Conservation (phyloP, 2,888 invertebrate species). For the Tinea trinotella region DNA sequence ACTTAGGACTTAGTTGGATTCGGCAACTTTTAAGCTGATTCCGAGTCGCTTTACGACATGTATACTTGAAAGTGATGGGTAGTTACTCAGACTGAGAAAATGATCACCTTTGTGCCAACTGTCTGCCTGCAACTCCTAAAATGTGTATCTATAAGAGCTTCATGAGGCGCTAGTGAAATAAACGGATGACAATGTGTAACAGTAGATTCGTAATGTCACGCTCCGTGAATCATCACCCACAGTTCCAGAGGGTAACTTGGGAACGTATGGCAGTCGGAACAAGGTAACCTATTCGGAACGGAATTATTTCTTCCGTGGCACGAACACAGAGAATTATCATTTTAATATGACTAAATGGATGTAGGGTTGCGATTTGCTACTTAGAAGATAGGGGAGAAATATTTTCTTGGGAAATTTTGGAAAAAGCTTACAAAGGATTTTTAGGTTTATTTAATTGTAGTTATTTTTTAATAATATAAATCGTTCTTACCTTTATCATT, state of each 20-base stretch:
- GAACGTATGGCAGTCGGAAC: slow-evolving; percentile 18
- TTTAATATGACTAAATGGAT: slow-evolving; percentile 11
- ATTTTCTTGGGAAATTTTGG: neutral
- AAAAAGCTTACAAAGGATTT: no score
- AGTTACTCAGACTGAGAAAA: no score
- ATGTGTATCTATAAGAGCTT: no score
- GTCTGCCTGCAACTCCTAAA: no score
- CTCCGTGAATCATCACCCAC: slow-evolving; percentile 17
- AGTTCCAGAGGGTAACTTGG: slow-evolving; percentile 16
- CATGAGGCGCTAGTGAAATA: slow-evolving; percentile 2
- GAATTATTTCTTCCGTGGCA: slow-evolving; percentile 17
- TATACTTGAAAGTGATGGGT: no score
- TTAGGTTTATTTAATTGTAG: no score
- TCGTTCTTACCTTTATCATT: no score
- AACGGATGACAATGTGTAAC: slow-evolving; percentile 6
- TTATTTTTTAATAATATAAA: no score
- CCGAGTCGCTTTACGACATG: no score
- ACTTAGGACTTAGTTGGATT: no score
- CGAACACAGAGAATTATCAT: slow-evolving; percentile 15
- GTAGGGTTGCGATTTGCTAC: slow-evolving; percentile 1
- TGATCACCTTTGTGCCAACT: no score
- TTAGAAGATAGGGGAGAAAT: neutral
- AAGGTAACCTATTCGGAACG: slow-evolving; percentile 17
- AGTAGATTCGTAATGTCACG: slow-evolving; percentile 9
- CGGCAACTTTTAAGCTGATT: no score